Base-by-base conservation (phyloP, 2,797 vertebrate species). In the Silurus lanzhouensis region DNA sequence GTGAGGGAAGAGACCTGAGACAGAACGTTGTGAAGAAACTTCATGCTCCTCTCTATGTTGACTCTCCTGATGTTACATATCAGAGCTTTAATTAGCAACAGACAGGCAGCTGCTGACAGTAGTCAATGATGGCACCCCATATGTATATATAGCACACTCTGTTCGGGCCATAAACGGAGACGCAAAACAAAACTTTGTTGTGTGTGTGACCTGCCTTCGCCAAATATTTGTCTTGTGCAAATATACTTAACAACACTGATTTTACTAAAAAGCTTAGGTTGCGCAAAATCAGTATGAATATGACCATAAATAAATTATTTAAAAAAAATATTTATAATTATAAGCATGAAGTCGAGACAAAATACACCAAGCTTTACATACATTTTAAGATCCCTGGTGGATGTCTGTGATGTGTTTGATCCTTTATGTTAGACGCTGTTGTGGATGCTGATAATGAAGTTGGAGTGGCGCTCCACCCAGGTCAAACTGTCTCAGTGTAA, bases 11-110 rank as follows among this genome's bases (percentile, higher is more conserved):
- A 60, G 81, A 80, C 75, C 91, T 89, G 92, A 93, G 92, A 91
- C 89, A 91, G 57, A n/a, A 44, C 68, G 52, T 25, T 81, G 85
- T 84, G 82, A 90, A 82, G 91, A 93, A 93, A 92, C 89, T 91
- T 90, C 92, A 88, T 63, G 85, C 88, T 88, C 85, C 84, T 17
- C 86, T 22, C 75, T 75, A 83, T 83, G 87, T 89, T 85, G 83
- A 80, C 84, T 87, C 90, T 83, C 91, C 93, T 92, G 90, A 93
- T 87, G 91, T 94, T 91, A 92, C 93, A 94, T 90, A 92, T 92
- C 89, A 82, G 88, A 4, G 82, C 87, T 90, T 87, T 90, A 94
- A 94, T 95, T 93, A 95, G 91, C 77, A 60, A 0, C 76, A 48
- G 6, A 25, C 31, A 85, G 87, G 85, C 90, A 91, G 90, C 91